Evolutionary conservation across 2,888 invertebrate species (phyloP).

Genomic region (Tinea semifulvella): DNA sequence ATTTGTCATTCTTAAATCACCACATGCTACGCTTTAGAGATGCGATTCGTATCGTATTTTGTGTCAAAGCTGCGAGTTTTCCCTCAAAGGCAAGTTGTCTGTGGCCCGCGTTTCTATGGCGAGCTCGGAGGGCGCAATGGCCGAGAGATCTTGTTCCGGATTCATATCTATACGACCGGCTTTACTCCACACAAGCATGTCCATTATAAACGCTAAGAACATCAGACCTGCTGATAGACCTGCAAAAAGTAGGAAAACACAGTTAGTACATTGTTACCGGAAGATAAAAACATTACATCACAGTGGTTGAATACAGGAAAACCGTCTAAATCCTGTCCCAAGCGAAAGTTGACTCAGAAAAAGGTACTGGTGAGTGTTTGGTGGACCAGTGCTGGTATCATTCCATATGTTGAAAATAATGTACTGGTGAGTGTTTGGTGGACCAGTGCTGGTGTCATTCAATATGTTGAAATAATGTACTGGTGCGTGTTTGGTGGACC

Average conservation of each 20-base stretch:
- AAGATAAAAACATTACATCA: too few relatives aligned
- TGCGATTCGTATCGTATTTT: conserved; percentile 36
- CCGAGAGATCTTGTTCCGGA: conserved; percentile 40
- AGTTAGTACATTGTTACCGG: too few relatives aligned
- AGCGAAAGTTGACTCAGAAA: too few relatives aligned
- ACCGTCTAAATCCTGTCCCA: too few relatives aligned
- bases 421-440: too few relatives aligned
- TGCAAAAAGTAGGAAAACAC: conserved; percentile 47
- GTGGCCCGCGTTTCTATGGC: conserved; percentile 18
- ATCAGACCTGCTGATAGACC: conserved; percentile 88
- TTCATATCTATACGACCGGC: conserved; percentile 82
- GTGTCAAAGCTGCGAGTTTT: conserved; percentile 51
- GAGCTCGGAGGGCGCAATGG: conserved; percentile 1
- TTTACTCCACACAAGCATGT: conserved; percentile 88
- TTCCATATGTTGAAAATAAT: too few relatives aligned
- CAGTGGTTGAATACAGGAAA: too few relatives aligned
- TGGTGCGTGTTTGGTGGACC: too few relatives aligned
- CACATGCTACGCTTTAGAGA: conserved; percentile 29
- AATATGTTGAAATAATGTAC: too few relatives aligned
- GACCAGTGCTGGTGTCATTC: too few relatives aligned
- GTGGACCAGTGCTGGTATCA: too few relatives aligned
- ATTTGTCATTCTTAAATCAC: background rate
- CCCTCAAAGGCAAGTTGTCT: conserved; percentile 19
- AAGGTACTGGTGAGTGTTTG: too few relatives aligned
- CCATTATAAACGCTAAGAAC: conserved; percentile 88